phyloP scores from a whole-genome alignment of 1,140 invertebrate genomes.

The Popillia japonica region DNA sequence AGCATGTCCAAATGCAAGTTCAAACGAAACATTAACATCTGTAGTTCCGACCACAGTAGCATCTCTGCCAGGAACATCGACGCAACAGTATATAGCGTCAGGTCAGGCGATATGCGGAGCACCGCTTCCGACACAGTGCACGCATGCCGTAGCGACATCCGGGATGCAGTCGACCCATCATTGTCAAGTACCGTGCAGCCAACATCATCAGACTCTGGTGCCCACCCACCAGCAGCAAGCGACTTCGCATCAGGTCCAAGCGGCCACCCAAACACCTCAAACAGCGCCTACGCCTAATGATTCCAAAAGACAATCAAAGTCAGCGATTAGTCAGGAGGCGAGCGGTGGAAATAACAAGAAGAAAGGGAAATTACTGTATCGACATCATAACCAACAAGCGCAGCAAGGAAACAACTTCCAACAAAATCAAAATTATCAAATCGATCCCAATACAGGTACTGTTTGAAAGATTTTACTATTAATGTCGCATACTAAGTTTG shows the following conservation, averaged over 20 bases:
- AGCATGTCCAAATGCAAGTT: conserved; percentile 50
- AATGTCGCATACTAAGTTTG: conserved; percentile 35
- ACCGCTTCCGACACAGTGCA: conserved; percentile 46
- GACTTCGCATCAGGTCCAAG: conserved; percentile 65
- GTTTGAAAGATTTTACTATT: conserved; percentile 13
- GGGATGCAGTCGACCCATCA: conserved; percentile 48
- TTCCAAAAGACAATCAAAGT: conserved; percentile 47
- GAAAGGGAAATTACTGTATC: conserved; percentile 50
- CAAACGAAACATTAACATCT: conserved; percentile 48
- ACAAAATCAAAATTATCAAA: conserved; percentile 56
- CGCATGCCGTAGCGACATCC: conserved; percentile 44
- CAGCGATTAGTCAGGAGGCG: conserved; percentile 34
- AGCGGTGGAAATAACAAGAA: conserved; percentile 60
- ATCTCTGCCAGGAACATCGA: conserved; percentile 45
- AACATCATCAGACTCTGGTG: conserved; percentile 50
- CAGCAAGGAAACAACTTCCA: conserved; percentile 46
- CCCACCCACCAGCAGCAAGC: conserved; percentile 50
- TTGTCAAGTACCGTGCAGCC: conserved; percentile 54
- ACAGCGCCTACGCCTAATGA: conserved; percentile 41
- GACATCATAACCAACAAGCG: conserved; percentile 50
- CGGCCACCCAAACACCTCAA: conserved; percentile 66
- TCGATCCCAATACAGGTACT: conserved; percentile 55
- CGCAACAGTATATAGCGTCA: conserved; percentile 46
- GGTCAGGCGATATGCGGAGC: conserved; percentile 42
- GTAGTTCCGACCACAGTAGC: conserved; percentile 48